These are phyloP conservation scores for Clarias batrachus DNA, from an alignment of 2,113 vertebrate genomes.

Conservation along the genomic window DNA sequence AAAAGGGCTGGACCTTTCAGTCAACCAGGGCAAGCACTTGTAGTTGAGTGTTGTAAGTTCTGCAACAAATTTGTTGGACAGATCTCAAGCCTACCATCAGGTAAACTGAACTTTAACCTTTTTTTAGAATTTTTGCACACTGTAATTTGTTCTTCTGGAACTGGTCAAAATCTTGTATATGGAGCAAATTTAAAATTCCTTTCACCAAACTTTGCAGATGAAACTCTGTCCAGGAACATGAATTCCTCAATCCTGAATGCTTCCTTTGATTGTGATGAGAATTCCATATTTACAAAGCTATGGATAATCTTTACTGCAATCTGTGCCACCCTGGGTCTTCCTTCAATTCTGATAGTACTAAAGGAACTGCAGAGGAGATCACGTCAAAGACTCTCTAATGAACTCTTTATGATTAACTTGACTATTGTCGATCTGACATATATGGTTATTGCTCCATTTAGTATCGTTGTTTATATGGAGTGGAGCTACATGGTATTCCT, in stretches of 20 bases:
- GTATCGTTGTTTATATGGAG: not conserved
- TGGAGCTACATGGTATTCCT: not conserved
- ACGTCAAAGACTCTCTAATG: not conserved
- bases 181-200: not conserved
- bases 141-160: too few relatives aligned
- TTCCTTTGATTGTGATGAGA: not conserved
- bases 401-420: conserved; percentile 43
- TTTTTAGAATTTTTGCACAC: too few relatives aligned
- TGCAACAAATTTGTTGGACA: too few relatives aligned
- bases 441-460: not conserved
- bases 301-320: not conserved
- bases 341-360: conserved; percentile 1
- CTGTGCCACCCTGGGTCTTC: not conserved
- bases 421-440: conserved; percentile 19
- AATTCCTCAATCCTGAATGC: not conserved
- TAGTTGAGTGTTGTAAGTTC: too few relatives aligned
- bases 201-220: not conserved
- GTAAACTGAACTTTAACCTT: too few relatives aligned
- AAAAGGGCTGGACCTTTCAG: too few relatives aligned
- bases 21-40: too few relatives aligned
- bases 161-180: too few relatives aligned
- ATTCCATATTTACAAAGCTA: not conserved
- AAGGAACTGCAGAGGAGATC: not conserved
- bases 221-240: not conserved
- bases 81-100: too few relatives aligned